phyloP scores from a whole-genome alignment of 2,888 invertebrate genomes.

The Yponomeuta plumbellus region DNA sequence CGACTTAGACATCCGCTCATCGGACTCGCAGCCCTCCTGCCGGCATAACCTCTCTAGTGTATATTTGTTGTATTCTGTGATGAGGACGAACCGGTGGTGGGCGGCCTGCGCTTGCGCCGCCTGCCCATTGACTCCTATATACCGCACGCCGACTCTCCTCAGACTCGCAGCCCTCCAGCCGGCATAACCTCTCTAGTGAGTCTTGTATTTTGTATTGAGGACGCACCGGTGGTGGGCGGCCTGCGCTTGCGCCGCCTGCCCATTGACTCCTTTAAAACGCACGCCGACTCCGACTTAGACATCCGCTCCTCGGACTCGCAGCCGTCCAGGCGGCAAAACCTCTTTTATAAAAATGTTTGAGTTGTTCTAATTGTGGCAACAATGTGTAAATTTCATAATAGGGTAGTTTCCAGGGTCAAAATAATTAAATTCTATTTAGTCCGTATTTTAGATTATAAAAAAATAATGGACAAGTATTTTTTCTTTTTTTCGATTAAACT shows the following conservation, averaged over 20 bases:
- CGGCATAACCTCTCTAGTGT: constrained; percentile 25
- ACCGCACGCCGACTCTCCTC: constrained; percentile 81
- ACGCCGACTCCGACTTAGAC: constrained; percentile 83
- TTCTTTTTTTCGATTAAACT: no score
- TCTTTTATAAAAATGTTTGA: constrained; percentile 41
- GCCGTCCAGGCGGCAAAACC: constrained; percentile 42
- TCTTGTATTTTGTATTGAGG: constrained; percentile 37
- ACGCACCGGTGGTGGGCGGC: constrained; percentile 45
- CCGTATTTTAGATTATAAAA: no score
- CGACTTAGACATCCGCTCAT: constrained; percentile 78
- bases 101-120: constrained; percentile 59
- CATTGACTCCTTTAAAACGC: constrained; percentile 20
- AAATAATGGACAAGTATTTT: no score
- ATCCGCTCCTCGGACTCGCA: constrained; percentile 58
- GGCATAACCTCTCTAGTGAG: constrained; percentile 53
- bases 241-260: constrained; percentile 54
- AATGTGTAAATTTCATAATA: no score
- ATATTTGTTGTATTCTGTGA: not conserved
- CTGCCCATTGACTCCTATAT: constrained; percentile 40
- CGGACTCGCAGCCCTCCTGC: constrained; percentile 42
- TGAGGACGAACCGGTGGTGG: constrained; percentile 52
- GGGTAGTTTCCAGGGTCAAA: no score
- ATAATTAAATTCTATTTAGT: no score
- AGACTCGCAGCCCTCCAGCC: constrained; percentile 42
- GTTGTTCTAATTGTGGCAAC: no score